These are phyloP conservation scores for Drosophila bocki DNA, from an alignment of 1,140 invertebrate species.

Conservation along the genomic window DNA sequence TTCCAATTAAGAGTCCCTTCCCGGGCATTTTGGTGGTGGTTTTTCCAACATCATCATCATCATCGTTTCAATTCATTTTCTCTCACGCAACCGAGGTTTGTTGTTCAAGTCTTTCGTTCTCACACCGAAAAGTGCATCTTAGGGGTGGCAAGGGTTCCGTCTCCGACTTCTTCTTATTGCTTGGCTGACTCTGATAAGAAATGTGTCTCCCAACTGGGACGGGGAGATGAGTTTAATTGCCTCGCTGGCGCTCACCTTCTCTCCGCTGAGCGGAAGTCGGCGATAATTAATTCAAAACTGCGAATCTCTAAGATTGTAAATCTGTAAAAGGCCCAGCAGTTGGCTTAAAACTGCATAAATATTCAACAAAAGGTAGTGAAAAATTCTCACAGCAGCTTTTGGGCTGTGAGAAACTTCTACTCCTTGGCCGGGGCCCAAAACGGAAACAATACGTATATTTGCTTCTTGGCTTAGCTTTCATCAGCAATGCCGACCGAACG, in stretches of 20 bases:
- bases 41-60: conserved; percentile 37
- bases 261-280: conserved; percentile 56
- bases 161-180: conserved; percentile 28
- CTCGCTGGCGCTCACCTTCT: conserved; percentile 7
- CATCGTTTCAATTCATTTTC: conserved; percentile 13
- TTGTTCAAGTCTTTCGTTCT: conserved; percentile 77
- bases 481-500: conserved; percentile 55
- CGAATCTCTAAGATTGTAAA: conserved; percentile 79
- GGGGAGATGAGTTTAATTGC: conserved; percentile 38
- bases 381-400: conserved; percentile 65
- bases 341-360: conserved; percentile 67
- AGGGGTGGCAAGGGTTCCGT: conserved; percentile 42
- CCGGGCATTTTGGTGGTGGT: conserved; percentile 66
- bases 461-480: conserved; percentile 73
- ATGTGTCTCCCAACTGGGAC: conserved; percentile 29
- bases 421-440: conserved; percentile 57
- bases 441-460: conserved; percentile 71
- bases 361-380: conserved; percentile 68
- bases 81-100: conserved; percentile 69
- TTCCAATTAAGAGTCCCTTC: conserved; percentile 61
- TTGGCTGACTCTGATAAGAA: conserved; percentile 71
- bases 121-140: conserved; percentile 38
- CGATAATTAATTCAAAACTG: conserved; percentile 79
- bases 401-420: conserved; percentile 80
- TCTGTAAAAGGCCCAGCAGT: conserved; percentile 52